phyloP scores from a whole-genome alignment of 2,113 vertebrate genomes.

The Caloenas nicobarica region DNA sequence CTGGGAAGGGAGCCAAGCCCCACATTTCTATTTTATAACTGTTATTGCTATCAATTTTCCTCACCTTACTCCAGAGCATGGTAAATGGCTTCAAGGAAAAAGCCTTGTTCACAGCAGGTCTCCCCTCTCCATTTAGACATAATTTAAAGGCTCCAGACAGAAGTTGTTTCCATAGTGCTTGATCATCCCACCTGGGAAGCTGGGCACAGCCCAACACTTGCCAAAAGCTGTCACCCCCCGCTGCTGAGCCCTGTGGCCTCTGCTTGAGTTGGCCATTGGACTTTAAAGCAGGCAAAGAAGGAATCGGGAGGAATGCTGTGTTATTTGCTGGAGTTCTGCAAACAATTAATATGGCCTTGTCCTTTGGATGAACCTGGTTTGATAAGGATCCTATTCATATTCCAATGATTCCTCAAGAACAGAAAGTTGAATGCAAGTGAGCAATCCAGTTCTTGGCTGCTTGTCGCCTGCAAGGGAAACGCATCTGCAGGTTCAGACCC shows the following conservation, averaged over 20 bases:
- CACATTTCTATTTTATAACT: background rate
- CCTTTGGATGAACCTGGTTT: constrained; percentile 25
- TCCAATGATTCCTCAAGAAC: background rate
- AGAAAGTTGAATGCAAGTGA: background rate
- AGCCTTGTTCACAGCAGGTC: background rate
- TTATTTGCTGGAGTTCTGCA: constrained; percentile 9
- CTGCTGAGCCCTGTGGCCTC: background rate
- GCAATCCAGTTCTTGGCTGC: background rate
- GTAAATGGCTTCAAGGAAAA: background rate
- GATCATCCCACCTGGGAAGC: background rate
- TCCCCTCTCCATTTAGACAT: background rate
- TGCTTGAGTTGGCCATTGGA: background rate
- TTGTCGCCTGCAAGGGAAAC: background rate
- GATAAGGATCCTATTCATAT: constrained; percentile 38
- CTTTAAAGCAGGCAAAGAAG: background rate
- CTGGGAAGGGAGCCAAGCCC: background rate
- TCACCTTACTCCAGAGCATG: background rate
- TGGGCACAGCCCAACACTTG: background rate
- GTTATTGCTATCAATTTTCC: background rate
- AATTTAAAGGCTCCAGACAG: background rate
- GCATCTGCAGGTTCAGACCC: fast-evolving
- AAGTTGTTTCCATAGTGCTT: background rate
- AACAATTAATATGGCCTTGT: background rate
- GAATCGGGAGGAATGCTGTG: background rate
- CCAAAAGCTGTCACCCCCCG: background rate